Evolutionary conservation across 2,888 invertebrate species (phyloP).

Genomic region (Ferrisia virgata): DNA sequence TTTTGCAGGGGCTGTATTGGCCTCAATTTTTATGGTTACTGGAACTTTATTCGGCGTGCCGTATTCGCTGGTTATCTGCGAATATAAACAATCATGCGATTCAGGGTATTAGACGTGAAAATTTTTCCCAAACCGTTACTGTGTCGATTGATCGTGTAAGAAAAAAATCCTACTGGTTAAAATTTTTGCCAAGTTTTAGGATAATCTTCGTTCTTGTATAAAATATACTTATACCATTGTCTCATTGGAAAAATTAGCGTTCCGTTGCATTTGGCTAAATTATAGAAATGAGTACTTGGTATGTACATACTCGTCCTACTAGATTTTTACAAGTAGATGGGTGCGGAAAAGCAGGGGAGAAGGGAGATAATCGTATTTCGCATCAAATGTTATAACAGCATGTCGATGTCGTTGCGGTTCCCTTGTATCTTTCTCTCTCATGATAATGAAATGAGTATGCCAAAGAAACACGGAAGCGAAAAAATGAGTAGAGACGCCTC

Average conservation of each 20-base stretch:
- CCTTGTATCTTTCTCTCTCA: no score
- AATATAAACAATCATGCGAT: no score
- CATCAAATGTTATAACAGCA: neutral
- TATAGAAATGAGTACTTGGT: neutral
- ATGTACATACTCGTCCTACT: no score
- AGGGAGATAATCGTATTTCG: slow-evolving; percentile 16
- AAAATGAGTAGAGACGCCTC: neutral
- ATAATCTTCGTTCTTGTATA: neutral
- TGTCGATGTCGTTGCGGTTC: neutral
- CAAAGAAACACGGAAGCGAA: neutral
- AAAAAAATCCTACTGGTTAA: neutral
- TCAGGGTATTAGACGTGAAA: no score
- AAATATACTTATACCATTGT: neutral
- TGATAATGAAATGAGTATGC: slow-evolving; percentile 1
- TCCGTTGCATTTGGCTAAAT: neutral
- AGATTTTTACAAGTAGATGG: no score
- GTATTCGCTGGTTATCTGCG: no score
- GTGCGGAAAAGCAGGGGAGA: neutral
- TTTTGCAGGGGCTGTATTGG: no score
- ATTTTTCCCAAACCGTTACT: no score
- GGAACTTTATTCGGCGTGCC: no score
- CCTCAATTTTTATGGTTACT: no score
- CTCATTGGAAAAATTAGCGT: slow-evolving; percentile 3
- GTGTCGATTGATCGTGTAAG: neutral
- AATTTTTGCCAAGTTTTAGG: neutral